phyloP scores from a whole-genome alignment of 2,113 vertebrate species.

The Stomatorhinus ivindoensis region DNA sequence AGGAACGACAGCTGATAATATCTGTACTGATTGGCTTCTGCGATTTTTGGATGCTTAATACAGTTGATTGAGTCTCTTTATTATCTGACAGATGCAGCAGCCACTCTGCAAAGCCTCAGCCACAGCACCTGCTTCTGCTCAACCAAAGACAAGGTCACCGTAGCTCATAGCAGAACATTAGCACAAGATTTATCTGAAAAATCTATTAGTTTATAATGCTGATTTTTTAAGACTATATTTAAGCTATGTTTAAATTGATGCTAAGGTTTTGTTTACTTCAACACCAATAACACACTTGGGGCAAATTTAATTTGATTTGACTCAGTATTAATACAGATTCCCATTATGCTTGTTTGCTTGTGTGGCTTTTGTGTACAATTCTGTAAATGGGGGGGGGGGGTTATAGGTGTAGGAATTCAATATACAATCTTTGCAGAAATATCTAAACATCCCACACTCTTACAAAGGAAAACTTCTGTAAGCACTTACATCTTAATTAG shows the following conservation, averaged over 20 bases:
- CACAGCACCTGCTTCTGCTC: background rate
- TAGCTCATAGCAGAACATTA: background rate
- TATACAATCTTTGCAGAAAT: background rate
- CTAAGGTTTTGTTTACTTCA: background rate
- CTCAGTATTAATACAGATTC: background rate
- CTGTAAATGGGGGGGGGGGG: background rate
- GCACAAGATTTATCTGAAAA: background rate
- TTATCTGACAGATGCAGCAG: background rate
- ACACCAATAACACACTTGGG: background rate
- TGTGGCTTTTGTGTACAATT: background rate
- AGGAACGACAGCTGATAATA: background rate
- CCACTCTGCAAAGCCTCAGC: background rate
- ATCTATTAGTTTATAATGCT: background rate
- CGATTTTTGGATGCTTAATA: background rate
- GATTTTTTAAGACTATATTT: background rate
- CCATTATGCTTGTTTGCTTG: background rate
- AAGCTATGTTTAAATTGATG: background rate
- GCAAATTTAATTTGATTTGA: background rate
- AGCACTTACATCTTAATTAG: background rate
- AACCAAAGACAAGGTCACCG: background rate
- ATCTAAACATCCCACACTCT: background rate
- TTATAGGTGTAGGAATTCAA: background rate
- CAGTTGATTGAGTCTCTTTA: background rate
- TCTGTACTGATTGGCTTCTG: background rate
- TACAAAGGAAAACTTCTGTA: background rate